Percentiles rank a stretch among this genome's conserved stretches.
Evolutionary conservation across 2,888 invertebrate genomes (phyloP).

Genomic region (Falcaria lacertinaria): DNA sequence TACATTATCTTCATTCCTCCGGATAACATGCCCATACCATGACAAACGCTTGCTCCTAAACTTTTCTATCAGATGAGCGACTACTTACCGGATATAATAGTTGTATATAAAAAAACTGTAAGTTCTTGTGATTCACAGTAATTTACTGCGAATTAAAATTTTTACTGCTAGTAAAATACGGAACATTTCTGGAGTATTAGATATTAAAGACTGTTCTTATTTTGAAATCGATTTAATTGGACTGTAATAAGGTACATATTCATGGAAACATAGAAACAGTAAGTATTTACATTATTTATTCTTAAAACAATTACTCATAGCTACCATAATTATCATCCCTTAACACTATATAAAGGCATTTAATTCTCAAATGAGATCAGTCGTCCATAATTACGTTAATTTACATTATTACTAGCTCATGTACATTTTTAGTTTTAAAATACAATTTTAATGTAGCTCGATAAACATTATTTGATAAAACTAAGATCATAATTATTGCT

Average conservation of each 20-base stretch:
- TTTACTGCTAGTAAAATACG: too few species aligned
- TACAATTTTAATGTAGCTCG: constrained; percentile 2
- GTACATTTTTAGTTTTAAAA: constrained; percentile 3
- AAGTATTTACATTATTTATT: neutral
- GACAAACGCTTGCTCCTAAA: too few species aligned
- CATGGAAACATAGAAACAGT: neutral
- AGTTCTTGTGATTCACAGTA: too few species aligned
- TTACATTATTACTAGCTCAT: constrained; percentile 4
- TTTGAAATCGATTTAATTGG: neutral
- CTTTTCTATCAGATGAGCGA: too few species aligned
- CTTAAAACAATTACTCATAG: neutral
- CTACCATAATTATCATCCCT: neutral
- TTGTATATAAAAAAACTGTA: too few species aligned
- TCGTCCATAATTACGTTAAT: constrained; percentile 31
- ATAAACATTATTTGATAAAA: constrained; percentile 19
- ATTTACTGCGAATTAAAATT: too few species aligned
- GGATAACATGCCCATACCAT: too few species aligned
- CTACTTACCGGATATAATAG: too few species aligned
- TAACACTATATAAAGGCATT: constrained; percentile 11
- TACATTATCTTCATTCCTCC: too few species aligned
- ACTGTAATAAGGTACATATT: too few species aligned
- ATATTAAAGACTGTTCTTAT: neutral
- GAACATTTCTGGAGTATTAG: too few species aligned
- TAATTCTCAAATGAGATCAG: constrained; percentile 65
- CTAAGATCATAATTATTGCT: constrained; percentile 27